These are phyloP conservation scores for Platycheirus rosarum DNA, from an alignment of 2,888 invertebrate species.

Conservation along the genomic window DNA sequence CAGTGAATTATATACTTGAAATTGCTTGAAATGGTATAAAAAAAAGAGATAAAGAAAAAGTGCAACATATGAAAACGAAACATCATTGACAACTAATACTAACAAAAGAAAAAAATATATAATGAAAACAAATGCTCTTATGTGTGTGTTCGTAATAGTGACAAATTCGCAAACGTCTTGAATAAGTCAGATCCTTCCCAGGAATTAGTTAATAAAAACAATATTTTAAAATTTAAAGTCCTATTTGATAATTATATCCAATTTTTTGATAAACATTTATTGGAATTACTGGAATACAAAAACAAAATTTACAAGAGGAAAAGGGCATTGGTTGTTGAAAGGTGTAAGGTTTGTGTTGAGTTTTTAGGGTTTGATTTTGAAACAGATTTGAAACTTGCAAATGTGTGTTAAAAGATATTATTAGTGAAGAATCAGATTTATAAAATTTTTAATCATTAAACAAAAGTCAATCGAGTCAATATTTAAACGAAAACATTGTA, in stretches of 20 bases:
- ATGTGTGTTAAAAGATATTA: not conserved
- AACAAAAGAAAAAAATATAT: too few relatives aligned
- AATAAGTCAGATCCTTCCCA: too few relatives aligned
- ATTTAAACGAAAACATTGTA: not conserved
- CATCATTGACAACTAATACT: too few relatives aligned
- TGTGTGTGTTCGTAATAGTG: too few relatives aligned
- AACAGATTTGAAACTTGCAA: conserved; percentile 25
- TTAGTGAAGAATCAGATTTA: not conserved
- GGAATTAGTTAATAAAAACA: not conserved
- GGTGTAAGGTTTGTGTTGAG: conserved; percentile 29
- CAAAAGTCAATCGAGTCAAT: conserved; percentile 1
- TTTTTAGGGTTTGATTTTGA: conserved; percentile 8
- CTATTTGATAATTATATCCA: conserved; percentile 1
- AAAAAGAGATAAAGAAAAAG: too few relatives aligned
- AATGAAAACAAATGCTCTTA: too few relatives aligned
- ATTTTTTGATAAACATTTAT: conserved; percentile 1
- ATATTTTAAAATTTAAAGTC: conserved; percentile 4
- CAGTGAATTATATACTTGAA: too few relatives aligned
- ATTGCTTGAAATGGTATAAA: too few relatives aligned
- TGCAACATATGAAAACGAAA: too few relatives aligned
- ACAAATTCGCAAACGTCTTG: too few relatives aligned
- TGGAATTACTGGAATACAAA: conserved; percentile 2
- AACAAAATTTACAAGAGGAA: conserved; percentile 5
- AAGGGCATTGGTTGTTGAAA: not conserved
- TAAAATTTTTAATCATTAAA: not conserved